phyloP scores from a whole-genome alignment of 2,113 vertebrate species.

The Centropus unirufus region DNA sequence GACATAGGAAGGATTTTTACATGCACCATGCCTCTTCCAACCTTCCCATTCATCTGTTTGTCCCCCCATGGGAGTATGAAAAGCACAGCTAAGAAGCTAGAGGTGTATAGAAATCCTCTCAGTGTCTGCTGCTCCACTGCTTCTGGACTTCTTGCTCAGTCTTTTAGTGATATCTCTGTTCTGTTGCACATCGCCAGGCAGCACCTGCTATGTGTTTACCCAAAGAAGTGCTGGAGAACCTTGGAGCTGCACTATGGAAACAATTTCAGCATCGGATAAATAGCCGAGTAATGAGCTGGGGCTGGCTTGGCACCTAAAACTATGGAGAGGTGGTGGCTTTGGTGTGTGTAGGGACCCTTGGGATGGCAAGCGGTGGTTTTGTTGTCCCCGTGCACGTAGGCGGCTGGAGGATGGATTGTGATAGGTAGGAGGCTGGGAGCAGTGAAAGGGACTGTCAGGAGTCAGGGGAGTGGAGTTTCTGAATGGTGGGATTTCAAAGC shows the following conservation, averaged over 20 bases:
- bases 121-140: neutral
- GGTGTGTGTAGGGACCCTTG: neutral
- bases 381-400: rapidly evolving
- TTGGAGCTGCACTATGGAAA: neutral
- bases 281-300: neutral
- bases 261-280: neutral
- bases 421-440: neutral
- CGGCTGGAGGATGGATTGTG: neutral
- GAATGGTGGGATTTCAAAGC: neutral
- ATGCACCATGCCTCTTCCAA: neutral
- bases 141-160: neutral
- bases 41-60: neutral
- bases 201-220: neutral
- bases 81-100: neutral
- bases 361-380: neutral
- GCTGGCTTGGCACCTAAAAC: neutral
- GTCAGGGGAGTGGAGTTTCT: neutral
- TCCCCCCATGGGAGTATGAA: neutral
- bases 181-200: neutral
- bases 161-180: neutral
- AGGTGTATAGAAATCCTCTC: neutral
- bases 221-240: neutral
- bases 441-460: neutral
- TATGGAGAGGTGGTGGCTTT: neutral
- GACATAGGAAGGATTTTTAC: neutral